phyloP scores from a whole-genome alignment of 1,140 invertebrate species.

The Plutomurus gul region DNA sequence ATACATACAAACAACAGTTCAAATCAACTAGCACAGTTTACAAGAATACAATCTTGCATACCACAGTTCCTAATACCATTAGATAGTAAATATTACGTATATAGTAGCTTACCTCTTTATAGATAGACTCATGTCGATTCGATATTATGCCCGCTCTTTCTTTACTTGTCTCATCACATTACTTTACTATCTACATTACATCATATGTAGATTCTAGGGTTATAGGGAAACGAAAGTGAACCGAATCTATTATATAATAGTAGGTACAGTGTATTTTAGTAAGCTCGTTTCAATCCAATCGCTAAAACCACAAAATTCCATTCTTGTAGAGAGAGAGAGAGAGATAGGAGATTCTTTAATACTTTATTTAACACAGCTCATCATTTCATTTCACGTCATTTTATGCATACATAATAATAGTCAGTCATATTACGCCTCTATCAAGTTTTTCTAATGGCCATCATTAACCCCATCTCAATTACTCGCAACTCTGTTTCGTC shows the following conservation, averaged over 20 bases:
- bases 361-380: neutral
- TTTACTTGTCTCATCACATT: conserved; percentile 14
- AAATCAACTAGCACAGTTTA: too few relatives aligned
- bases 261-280: too few relatives aligned
- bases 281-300: neutral
- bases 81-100: too few relatives aligned
- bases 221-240: too few relatives aligned
- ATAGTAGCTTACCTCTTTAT: too few relatives aligned
- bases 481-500: conserved; percentile 32
- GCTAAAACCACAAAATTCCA: conserved; percentile 6
- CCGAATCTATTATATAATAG: too few relatives aligned
- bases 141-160: too few relatives aligned
- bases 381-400: neutral
- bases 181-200: neutral
- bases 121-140: too few relatives aligned
- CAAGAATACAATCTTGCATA: too few relatives aligned
- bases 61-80: too few relatives aligned
- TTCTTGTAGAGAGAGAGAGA: neutral
- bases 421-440: conserved; percentile 32
- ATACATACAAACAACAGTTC: too few relatives aligned
- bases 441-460: conserved; percentile 46
- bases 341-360: neutral
- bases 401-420: neutral
- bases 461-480: conserved; percentile 48
- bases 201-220: too few relatives aligned